Evolutionary conservation across 2,888 invertebrate species (phyloP).

Genomic region (Alviniconcha strummeri): DNA sequence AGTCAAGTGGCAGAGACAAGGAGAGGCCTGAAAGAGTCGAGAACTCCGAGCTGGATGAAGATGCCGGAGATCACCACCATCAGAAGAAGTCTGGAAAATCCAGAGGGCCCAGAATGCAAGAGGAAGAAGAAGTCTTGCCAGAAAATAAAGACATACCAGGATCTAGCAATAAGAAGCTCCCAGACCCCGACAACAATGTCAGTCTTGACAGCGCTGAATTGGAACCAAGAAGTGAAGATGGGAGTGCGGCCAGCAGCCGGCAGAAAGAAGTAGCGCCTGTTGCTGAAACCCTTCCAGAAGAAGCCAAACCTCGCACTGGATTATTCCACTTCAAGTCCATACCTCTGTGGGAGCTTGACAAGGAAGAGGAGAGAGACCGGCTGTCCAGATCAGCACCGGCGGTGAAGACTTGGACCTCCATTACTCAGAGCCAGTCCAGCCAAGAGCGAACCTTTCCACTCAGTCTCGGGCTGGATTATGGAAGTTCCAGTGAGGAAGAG

Average conservation of each 20-base stretch:
- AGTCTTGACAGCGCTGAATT: no score
- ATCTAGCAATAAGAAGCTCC: no score
- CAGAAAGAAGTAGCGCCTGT: no score
- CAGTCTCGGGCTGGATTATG: conserved; percentile 28
- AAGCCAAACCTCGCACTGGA: conserved; percentile 23
- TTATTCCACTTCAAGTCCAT: conserved; percentile 27
- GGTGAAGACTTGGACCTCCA: neutral
- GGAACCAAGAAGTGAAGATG: no score
- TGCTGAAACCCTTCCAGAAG: neutral
- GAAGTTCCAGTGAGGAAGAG: conserved; percentile 28
- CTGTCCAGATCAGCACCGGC: neutral
- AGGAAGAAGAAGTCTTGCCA: no score
- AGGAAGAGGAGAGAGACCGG: conserved; percentile 24
- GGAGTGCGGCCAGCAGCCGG: no score
- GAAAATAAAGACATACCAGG: no score
- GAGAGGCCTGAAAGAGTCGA: neutral
- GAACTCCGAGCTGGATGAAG: no score
- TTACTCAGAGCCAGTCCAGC: neutral
- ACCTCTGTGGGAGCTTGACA: conserved; percentile 31
- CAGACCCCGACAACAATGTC: no score
- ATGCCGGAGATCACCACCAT: no score
- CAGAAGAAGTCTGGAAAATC: no score
- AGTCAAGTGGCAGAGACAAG: neutral
- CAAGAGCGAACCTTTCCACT: neutral
- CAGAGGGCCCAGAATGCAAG: no score